Conservation (phyloP, 2,797 vertebrate species). For the Poliocrania exsul region DNA sequence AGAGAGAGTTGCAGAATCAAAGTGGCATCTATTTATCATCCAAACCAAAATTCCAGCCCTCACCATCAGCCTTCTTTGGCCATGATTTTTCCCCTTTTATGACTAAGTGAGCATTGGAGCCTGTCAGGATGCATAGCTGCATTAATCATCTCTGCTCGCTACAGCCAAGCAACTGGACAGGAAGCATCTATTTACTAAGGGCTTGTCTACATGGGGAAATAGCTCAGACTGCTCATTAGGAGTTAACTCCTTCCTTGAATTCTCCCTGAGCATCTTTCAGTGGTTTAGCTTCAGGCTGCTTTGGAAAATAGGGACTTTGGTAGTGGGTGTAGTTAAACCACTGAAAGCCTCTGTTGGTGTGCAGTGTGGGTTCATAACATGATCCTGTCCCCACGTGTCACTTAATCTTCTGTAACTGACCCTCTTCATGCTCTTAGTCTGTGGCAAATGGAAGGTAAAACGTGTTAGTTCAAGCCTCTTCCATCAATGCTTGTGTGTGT, state of each 20-base stretch:
- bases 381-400: neutral
- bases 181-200: conserved; percentile 45
- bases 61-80: neutral
- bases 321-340: neutral
- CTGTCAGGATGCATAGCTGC: conserved; percentile 28
- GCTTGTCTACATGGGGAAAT: neutral
- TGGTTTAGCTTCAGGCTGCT: neutral
- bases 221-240: neutral
- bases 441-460: conserved; percentile 7
- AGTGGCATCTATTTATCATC: conserved; percentile 32
- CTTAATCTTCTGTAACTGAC: conserved; percentile 25
- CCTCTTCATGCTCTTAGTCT: neutral
- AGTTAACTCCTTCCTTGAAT: conserved; percentile 24
- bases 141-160: conserved; percentile 33
- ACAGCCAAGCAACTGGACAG: conserved; percentile 6
- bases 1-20: neutral
- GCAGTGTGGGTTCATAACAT: neutral
- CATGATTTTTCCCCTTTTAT: neutral
- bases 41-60: neutral
- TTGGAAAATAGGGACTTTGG: neutral
- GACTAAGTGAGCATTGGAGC: neutral
- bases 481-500: neutral
- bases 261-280: neutral
- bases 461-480: neutral
- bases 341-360: neutral